Conservation (phyloP, 2,797 vertebrate genomes). For the Mus caroli region DNA sequence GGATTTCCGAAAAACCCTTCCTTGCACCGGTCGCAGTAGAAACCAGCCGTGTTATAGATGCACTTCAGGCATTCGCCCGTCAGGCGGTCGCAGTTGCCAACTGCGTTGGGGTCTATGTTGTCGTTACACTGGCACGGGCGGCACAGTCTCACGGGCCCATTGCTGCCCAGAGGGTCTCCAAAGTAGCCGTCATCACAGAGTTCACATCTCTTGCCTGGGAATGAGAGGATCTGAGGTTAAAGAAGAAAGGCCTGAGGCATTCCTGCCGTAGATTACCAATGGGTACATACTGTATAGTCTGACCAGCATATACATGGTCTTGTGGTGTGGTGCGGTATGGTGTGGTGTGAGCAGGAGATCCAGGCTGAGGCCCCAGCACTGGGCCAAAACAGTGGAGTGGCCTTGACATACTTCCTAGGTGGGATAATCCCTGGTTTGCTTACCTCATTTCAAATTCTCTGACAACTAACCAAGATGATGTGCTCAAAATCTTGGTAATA, state of each 20-base stretch:
- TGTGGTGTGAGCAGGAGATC: neutral
- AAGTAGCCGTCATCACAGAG: constrained; percentile 98
- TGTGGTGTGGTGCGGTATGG: accelerated
- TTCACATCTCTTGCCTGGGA: constrained; percentile 96
- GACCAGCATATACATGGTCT: neutral
- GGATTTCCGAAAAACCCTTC: constrained; percentile 95
- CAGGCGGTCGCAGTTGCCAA: constrained; percentile 95
- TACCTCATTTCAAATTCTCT: neutral
- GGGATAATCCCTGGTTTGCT: neutral
- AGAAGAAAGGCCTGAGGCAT: neutral
- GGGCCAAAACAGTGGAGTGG: neutral
- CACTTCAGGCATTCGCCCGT: constrained; percentile 97
- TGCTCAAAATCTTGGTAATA: neutral
- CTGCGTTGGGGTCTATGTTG: constrained; percentile 97
- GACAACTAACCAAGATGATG: neutral
- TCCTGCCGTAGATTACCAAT: no score
- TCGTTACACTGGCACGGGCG: constrained; percentile 95
- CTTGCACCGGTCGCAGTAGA: constrained; percentile 96
- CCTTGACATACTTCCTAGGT: neutral
- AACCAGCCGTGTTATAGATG: constrained; percentile 95
- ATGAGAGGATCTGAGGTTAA: neutral
- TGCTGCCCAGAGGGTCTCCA: constrained; percentile 93
- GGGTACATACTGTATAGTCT: neutral
- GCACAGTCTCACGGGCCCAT: constrained; percentile 90
- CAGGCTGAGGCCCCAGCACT: neutral